These are phyloP conservation scores for Tenodera sinensis DNA, from an alignment of 2,888 invertebrate species.

Conservation along the genomic window DNA sequence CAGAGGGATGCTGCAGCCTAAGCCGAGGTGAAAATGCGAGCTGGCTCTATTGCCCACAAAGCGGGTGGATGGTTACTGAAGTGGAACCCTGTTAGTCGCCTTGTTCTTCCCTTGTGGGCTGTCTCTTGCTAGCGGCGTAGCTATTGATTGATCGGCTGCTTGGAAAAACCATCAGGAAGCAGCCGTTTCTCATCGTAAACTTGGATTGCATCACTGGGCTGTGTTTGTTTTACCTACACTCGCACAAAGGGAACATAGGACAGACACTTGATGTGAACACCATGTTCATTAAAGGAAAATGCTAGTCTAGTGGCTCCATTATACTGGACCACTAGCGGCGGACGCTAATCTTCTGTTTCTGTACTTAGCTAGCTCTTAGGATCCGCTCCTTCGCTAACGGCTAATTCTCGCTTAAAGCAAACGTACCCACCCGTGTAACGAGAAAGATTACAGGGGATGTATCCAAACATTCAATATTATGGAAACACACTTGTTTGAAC, in stretches of 20 bases:
- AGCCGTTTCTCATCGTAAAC: not conserved
- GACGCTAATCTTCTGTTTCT: too few species aligned
- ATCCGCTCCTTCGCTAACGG: too few species aligned
- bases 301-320: too few species aligned
- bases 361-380: too few species aligned
- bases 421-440: too few species aligned
- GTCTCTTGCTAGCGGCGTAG: not conserved
- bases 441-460: too few species aligned
- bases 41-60: not conserved
- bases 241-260: not conserved
- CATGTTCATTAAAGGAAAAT: not conserved
- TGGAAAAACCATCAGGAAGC: constrained; percentile 3
- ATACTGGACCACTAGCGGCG: too few species aligned
- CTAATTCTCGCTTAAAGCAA: too few species aligned
- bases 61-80: not conserved
- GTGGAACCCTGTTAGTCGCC: constrained; percentile 6
- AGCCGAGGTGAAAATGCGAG: not conserved
- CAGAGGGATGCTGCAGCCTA: too few species aligned
- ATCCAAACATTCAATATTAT: too few species aligned
- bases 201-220: not conserved
- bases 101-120: not conserved
- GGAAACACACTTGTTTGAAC: too few species aligned
- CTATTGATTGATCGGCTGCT: constrained; percentile 9
- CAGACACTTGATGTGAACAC: not conserved
- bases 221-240: not conserved